Evolutionary conservation across 1,140 invertebrate species (phyloP), one percentile per base, ranked within the genome.

Genomic region (Lanistes nyassanus): DNA sequence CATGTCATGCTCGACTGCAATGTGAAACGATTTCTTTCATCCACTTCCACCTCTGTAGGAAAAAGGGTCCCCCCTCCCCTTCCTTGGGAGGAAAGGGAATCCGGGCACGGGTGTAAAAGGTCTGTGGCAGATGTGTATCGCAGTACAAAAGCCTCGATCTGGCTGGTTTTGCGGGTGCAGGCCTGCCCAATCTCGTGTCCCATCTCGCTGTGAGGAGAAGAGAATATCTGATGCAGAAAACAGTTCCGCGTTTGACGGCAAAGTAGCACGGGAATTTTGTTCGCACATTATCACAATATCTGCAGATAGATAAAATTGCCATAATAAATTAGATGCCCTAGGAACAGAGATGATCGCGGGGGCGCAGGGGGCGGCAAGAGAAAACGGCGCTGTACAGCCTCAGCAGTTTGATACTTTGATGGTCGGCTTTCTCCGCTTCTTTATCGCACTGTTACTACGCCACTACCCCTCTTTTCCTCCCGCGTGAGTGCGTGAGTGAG

Each of bases 201-300:
- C 65, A 67, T 67, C 65, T 67, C 36, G 65, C 65, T 26, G 13
- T 39, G 7, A 37, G 29, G 13, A 21, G 19, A 37, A n/a, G 13
- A 21, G 19, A 37, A n/a, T 67, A 67, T 67, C 65, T 67, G 65
- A 67, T 67, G 65, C 26, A 39, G 29, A 67, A 37, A 67, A 67
- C 65, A 67, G 65, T 47, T 37, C 65, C 65, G 29, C 23, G 34
- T 37, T 42, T 67, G 65, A 67, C 65, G 65, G 19, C n/a, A 67
- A 67, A 42, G 65, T 39, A 39, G 65, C 65, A 39, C 36, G 29
- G 65, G 65, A 67, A 67, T 67, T 65, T 67, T 39, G 65, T 39
- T 67, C 65, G 65, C 37, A 67, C 65, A 67, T 67, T 67, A 67
- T 67, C 65, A 67, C 65, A 31, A 37, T 42, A 67, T 67, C 65